Evolutionary conservation across 2,888 invertebrate species (phyloP).

Genomic region (Helicoverpa assulta): DNA sequence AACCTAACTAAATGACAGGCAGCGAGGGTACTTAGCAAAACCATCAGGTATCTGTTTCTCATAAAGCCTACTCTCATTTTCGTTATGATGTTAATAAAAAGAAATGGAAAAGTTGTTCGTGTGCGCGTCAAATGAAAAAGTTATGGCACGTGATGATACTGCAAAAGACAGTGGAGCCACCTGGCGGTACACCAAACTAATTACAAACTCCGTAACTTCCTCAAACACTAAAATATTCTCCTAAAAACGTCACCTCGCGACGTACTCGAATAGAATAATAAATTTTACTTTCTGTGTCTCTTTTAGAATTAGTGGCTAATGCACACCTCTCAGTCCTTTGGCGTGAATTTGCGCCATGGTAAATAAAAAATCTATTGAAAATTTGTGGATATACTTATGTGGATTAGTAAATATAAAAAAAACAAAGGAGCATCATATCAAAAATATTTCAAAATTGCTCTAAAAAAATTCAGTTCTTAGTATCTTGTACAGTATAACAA

Average conservation of each 20-base stretch:
- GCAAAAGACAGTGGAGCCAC: slow-evolving; percentile 81
- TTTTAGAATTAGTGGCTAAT: slow-evolving; percentile 64
- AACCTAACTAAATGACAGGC: slow-evolving; percentile 64
- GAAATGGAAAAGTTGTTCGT: slow-evolving; percentile 88
- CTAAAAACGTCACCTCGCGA: slow-evolving; percentile 87
- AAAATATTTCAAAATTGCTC: too few species aligned
- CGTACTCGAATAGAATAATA: slow-evolving; percentile 81
- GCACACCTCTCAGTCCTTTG: slow-evolving; percentile 61
- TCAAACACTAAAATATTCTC: slow-evolving; percentile 89
- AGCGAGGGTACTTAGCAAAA: slow-evolving; percentile 75
- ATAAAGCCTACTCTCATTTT: slow-evolving; percentile 88
- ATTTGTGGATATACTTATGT: too few species aligned
- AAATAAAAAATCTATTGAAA: neutral
- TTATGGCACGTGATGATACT: slow-evolving; percentile 89
- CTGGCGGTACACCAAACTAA: slow-evolving; percentile 86
- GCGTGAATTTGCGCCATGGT: slow-evolving; percentile 28
- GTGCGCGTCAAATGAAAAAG: slow-evolving; percentile 90
- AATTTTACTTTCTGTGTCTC: slow-evolving; percentile 73
- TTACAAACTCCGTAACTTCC: slow-evolving; percentile 88
- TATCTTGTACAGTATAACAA: too few species aligned
- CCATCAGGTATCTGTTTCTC: slow-evolving; percentile 85
- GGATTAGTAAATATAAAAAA: too few species aligned
- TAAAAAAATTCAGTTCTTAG: too few species aligned
- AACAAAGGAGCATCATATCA: too few species aligned
- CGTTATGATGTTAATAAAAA: slow-evolving; percentile 89